A percentile compares a stretch with the other conserved stretches of the same genome.
Conservation (phyloP, 2,113 vertebrate species). For the Neolamprologus devosi region DNA sequence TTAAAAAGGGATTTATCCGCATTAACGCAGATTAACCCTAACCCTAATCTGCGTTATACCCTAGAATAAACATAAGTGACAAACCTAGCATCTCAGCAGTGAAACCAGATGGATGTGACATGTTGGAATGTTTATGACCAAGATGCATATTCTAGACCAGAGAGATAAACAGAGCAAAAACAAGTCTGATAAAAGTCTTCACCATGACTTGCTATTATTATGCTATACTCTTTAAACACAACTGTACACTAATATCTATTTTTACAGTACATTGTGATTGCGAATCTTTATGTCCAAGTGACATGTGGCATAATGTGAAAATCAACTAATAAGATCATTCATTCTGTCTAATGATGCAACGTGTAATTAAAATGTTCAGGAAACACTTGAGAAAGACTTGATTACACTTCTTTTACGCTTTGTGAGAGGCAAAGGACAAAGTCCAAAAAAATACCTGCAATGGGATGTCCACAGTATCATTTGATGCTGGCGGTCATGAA, state of each 20-base stretch:
- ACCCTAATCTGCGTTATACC: neutral
- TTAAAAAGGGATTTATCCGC: neutral
- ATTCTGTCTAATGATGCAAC: neutral
- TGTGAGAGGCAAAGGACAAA: no score
- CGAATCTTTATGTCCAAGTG: neutral
- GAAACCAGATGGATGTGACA: rapidly evolving
- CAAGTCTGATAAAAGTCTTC: neutral
- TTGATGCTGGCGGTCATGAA: no score
- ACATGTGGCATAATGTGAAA: neutral
- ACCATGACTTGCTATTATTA: no score
- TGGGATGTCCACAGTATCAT: no score
- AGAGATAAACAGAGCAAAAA: neutral
- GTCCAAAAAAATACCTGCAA: no score
- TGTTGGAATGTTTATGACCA: neutral
- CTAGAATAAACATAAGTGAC: neutral
- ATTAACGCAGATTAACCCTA: neutral
- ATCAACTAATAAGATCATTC: neutral
- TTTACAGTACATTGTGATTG: neutral
- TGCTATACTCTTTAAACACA: neutral
- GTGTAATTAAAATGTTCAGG: rapidly evolving
- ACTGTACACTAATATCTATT: neutral
- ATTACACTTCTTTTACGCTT: neutral
- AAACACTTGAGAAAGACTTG: neutral
- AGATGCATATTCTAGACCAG: neutral
- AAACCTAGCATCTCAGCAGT: neutral